Percentiles rank a stretch among this genome's conserved stretches.
Conservation (phyloP, 1,140 invertebrate genomes). For the Zaprionus tsacasi region DNA sequence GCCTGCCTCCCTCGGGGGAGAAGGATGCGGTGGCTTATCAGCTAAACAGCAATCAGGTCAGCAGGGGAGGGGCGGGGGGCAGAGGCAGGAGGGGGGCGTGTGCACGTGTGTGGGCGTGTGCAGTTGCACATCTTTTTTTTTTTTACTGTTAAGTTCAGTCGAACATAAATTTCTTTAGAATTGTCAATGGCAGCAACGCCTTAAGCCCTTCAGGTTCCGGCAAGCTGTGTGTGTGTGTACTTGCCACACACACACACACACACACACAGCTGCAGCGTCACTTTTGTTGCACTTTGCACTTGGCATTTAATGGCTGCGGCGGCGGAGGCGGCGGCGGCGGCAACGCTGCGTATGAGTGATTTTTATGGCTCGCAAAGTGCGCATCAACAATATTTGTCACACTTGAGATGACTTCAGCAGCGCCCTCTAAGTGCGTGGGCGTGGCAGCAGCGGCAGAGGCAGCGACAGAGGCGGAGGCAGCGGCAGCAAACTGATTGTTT, state of each 20-base stretch:
- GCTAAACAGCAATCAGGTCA: conserved; percentile 63
- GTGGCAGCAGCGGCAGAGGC: conserved; percentile 10
- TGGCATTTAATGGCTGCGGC: conserved; percentile 58
- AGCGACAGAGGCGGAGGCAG: neutral
- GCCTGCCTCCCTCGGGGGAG: neutral
- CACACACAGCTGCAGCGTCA: conserved; percentile 41
- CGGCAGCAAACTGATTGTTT: conserved; percentile 32
- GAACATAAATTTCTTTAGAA: conserved; percentile 64
- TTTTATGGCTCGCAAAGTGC: conserved; percentile 47
- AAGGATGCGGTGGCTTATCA: conserved; percentile 50
- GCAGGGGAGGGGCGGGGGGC: conserved; percentile 10
- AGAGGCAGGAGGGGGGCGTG: neutral
- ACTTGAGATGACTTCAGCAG: conserved; percentile 39
- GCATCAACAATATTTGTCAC: conserved; percentile 55
- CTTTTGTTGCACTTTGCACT: conserved; percentile 64
- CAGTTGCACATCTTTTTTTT: conserved; percentile 51
- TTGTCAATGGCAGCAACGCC: conserved; percentile 61
- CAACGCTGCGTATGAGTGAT: conserved; percentile 60
- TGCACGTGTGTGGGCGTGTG: conserved; percentile 30
- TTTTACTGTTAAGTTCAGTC: conserved; percentile 48
- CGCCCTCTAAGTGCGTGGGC: conserved; percentile 31
- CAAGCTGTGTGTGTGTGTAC: conserved; percentile 1
- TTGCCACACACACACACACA: conserved; percentile 27
- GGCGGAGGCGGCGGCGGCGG: conserved; percentile 9
- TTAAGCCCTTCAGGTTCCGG: conserved; percentile 40